phyloP scores from a whole-genome alignment of 2,797 vertebrate genomes.

The Lepilemur ruficaudatus region DNA sequence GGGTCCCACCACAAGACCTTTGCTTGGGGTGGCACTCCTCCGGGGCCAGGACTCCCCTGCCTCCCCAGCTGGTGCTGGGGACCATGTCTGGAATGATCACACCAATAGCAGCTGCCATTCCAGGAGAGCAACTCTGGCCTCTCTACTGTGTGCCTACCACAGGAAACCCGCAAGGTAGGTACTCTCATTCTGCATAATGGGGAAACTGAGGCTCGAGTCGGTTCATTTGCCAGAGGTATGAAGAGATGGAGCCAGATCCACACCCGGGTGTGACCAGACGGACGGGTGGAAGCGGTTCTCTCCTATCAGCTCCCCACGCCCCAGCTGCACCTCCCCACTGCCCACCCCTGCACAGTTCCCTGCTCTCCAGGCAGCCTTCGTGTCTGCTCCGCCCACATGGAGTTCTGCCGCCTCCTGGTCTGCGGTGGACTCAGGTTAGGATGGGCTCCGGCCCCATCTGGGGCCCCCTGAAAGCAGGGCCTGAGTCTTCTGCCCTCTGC shows the following conservation, averaged over 20 bases:
- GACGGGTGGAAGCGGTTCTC: neutral
- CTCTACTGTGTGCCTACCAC: too few species aligned
- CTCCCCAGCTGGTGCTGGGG: neutral
- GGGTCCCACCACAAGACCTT: neutral
- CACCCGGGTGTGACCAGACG: neutral
- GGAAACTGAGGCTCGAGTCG: neutral
- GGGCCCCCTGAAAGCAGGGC: too few species aligned
- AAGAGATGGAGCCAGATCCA: neutral
- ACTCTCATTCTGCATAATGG: neutral
- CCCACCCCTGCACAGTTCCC: neutral
- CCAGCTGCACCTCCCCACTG: neutral
- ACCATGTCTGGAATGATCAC: neutral
- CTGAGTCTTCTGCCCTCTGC: neutral
- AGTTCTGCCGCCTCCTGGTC: neutral
- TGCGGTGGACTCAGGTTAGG: fast-evolving
- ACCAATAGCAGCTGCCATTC: neutral
- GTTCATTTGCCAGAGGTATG: neutral
- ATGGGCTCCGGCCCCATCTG: too few species aligned
- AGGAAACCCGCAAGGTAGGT: neutral
- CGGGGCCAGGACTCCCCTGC: neutral
- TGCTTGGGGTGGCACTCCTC: neutral
- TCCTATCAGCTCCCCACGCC: neutral
- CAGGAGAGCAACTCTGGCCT: neutral
- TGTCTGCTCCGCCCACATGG: fast-evolving
- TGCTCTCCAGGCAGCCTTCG: neutral